phyloP scores from a whole-genome alignment of 2,113 vertebrate genomes.

The Elaphurus davidianus region DNA sequence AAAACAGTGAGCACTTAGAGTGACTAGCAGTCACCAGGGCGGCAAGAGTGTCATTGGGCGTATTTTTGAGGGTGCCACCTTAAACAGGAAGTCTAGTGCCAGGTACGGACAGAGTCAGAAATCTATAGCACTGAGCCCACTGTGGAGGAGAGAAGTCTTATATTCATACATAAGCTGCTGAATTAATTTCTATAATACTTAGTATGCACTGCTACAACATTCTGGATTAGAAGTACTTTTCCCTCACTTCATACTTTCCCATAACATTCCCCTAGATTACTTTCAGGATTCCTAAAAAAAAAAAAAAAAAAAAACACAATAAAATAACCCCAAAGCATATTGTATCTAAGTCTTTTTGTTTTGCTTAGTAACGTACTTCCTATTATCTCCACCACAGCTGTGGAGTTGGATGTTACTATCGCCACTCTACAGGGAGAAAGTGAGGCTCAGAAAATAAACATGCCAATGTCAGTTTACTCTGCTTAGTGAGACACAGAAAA shows the following conservation, averaged over 20 bases:
- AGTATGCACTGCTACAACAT: background rate
- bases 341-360: background rate
- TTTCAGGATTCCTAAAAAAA: background rate
- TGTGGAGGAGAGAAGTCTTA: fast-evolving
- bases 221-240: background rate
- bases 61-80: background rate
- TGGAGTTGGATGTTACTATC: background rate
- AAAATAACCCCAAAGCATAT: background rate
- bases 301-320: background rate
- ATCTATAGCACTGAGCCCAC: background rate
- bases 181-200: background rate
- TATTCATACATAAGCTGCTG: background rate
- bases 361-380: background rate
- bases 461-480: background rate
- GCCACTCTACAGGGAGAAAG: background rate
- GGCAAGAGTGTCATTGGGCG: fast-evolving
- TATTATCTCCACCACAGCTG: too few species aligned
- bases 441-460: background rate
- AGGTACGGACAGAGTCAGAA: background rate
- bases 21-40: too few species aligned
- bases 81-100: background rate
- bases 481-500: background rate
- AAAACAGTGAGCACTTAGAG: too few species aligned
- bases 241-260: background rate
- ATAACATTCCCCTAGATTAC: background rate